Evolutionary conservation across 2,888 invertebrate genomes (phyloP).

Genomic region (Eupithecia inturbata): DNA sequence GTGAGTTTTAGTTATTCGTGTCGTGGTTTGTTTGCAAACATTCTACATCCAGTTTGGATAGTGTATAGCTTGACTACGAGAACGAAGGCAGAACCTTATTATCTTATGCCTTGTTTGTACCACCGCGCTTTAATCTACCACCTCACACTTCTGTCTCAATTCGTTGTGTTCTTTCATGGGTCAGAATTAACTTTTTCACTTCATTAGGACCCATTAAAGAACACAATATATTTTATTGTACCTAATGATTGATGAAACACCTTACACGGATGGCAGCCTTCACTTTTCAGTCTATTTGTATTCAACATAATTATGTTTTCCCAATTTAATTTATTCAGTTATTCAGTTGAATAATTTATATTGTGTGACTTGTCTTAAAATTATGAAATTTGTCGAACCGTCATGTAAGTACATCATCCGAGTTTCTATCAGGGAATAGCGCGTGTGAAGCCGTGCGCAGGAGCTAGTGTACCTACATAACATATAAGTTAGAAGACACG

Average conservation of each 20-base stretch:
- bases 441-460: neutral
- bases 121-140: no score
- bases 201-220: no score
- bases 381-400: neutral
- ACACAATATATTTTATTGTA: no score
- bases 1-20: no score
- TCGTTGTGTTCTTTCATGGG: neutral
- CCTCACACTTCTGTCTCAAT: no score
- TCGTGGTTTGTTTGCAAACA: no score
- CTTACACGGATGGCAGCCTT: neutral
- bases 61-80: neutral
- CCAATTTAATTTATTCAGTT: neutral
- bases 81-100: neutral
- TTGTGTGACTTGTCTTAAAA: neutral
- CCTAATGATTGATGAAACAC: neutral
- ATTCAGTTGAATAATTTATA: neutral
- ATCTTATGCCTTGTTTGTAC: no score
- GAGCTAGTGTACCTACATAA: neutral
- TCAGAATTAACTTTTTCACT: no score
- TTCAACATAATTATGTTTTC: neutral
- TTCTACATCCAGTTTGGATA: no score
- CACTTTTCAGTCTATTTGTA: neutral
- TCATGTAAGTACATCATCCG: neutral
- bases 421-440: neutral
- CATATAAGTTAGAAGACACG: neutral